Percentiles rank a stretch among this genome's conserved stretches.
phyloP scores from a whole-genome alignment of 2,113 vertebrate species.

The Rafetus swinhoei region DNA sequence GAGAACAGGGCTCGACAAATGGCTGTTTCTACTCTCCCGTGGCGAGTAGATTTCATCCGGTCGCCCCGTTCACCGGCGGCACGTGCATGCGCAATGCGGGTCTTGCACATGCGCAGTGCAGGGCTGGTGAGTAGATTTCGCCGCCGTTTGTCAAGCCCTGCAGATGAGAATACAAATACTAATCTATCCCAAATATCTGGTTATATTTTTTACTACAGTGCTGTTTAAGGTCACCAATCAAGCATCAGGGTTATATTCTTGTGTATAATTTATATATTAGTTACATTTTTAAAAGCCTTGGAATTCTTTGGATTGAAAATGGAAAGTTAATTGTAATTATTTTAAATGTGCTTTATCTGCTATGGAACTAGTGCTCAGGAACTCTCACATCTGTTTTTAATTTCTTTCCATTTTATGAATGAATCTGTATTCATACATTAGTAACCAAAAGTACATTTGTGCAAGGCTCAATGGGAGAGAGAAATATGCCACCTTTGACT shows the following conservation, averaged over 20 bases:
- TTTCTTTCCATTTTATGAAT: conserved; percentile 47
- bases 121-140: too few species aligned
- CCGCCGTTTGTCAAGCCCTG: too few species aligned
- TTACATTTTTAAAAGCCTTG: background rate
- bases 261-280: background rate
- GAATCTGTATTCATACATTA: conserved; percentile 34
- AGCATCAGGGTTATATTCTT: background rate
- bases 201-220: conserved; percentile 55
- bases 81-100: too few species aligned
- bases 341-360: conserved; percentile 10
- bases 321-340: background rate
- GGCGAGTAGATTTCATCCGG: too few species aligned
- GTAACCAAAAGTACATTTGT: conserved; percentile 44
- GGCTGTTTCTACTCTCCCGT: too few species aligned
- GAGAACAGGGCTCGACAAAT: background rate
- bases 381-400: conserved; percentile 11
- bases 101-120: too few species aligned
- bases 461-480: background rate
- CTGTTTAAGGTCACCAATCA: conserved; percentile 20
- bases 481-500: background rate
- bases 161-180: background rate
- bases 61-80: too few species aligned
- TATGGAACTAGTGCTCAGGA: conserved; percentile 9
- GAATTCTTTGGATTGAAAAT: conserved; percentile 5
- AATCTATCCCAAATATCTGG: too few species aligned